Conservation (phyloP, 1,140 invertebrate genomes). For the Procambarus clarkii region DNA sequence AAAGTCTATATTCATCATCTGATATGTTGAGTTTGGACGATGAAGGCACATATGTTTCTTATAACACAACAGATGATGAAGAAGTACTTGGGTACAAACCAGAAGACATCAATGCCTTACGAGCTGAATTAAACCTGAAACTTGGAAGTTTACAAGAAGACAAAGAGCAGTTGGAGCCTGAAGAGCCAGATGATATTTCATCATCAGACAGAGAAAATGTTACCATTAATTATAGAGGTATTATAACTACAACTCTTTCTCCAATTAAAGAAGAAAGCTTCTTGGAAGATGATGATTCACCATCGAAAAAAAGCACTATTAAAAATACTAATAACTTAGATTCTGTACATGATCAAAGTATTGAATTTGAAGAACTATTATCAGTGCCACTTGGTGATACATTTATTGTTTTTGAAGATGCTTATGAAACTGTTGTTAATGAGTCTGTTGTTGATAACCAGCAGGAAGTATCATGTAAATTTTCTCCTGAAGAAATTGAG, state of each 20-base stretch:
- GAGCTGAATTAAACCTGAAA: conserved; percentile 57
- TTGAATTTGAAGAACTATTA: conserved; percentile 53
- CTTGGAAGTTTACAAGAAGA: conserved; percentile 40
- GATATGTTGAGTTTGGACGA: conserved; percentile 53
- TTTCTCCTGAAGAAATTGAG: neutral
- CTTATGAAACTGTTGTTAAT: neutral
- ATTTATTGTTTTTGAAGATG: conserved; percentile 34
- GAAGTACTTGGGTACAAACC: conserved; percentile 57
- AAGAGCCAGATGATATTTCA: conserved; percentile 43
- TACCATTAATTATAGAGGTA: conserved; percentile 59
- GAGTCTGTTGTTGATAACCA: neutral
- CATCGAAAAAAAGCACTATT: conserved; percentile 9
- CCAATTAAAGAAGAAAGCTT: conserved; percentile 65
- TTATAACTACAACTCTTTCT: conserved; percentile 50
- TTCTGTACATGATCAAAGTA: conserved; percentile 27
- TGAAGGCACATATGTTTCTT: conserved; percentile 59
- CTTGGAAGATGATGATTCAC: conserved; percentile 50
- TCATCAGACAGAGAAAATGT: conserved; percentile 48
- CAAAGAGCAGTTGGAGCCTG: conserved; percentile 16
- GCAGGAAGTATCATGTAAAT: neutral
- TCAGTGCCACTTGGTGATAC: neutral
- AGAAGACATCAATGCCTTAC: conserved; percentile 60
- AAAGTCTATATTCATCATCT: conserved; percentile 50
- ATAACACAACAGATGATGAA: conserved; percentile 64
- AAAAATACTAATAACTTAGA: neutral